Evolutionary conservation across 2,888 invertebrate species (phyloP).

Genomic region (Luffia ferchaultella): DNA sequence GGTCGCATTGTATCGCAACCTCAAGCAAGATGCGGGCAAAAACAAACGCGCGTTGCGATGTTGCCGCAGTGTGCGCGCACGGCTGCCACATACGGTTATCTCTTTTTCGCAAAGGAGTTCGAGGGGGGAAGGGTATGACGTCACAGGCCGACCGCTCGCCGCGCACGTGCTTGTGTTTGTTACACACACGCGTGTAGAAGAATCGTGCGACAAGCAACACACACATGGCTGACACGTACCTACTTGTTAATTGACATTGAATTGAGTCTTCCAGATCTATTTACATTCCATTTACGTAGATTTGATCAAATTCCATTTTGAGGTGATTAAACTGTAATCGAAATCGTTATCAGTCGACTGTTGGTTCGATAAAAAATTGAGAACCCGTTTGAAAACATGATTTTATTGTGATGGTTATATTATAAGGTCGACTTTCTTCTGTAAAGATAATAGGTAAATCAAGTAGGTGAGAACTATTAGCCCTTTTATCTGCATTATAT

Average conservation of each 20-base stretch:
- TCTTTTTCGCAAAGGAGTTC: conserved; percentile 29
- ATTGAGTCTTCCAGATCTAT: conserved; percentile 15
- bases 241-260: conserved; percentile 36
- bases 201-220: too few species aligned
- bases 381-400: too few species aligned
- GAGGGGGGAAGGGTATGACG: conserved; percentile 45
- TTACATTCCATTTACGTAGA: conserved; percentile 13
- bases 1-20: background rate
- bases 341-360: too few species aligned
- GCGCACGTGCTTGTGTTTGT: conserved; percentile 63
- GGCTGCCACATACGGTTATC: conserved; percentile 21
- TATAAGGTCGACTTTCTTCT: too few species aligned
- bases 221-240: conserved; percentile 22
- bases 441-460: too few species aligned
- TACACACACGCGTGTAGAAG: conserved; percentile 50
- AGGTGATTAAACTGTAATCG: too few species aligned
- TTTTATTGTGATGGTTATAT: too few species aligned
- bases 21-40: conserved; percentile 30
- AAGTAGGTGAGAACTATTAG: too few species aligned
- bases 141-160: conserved; percentile 37
- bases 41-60: conserved; percentile 53
- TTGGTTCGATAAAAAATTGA: too few species aligned
- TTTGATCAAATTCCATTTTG: conserved; percentile 6
- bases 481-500: too few species aligned
- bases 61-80: conserved; percentile 35